Conservation (phyloP, 2,888 invertebrate species). For the Formica aserva region DNA sequence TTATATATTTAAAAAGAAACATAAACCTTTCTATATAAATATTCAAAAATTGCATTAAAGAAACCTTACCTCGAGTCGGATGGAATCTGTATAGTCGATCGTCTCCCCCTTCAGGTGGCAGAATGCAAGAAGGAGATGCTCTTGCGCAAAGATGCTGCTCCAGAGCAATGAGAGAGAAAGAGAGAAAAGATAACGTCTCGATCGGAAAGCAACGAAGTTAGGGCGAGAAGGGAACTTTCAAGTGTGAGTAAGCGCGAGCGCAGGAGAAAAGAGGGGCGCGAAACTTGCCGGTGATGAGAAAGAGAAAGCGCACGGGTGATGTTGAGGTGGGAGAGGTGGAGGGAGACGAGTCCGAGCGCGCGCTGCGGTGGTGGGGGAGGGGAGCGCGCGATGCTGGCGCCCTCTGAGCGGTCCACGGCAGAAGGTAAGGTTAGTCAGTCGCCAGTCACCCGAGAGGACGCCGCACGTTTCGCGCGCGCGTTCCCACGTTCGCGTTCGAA, state of each 20-base stretch:
- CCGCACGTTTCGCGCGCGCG: slow-evolving; percentile 65
- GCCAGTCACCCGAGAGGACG: slow-evolving; percentile 77
- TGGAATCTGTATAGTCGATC: neutral
- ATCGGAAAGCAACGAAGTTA: slow-evolving; percentile 52
- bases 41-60: neutral
- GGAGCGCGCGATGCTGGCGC: slow-evolving; percentile 77
- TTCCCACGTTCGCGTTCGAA: slow-evolving; percentile 47
- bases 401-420: slow-evolving; percentile 78
- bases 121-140: neutral
- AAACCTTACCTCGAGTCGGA: too few species aligned
- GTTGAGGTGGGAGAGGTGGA: slow-evolving; percentile 5
- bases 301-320: slow-evolving; percentile 40
- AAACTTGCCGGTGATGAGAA: slow-evolving; percentile 36
- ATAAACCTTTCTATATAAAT: neutral
- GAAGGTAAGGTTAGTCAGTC: slow-evolving; percentile 83
- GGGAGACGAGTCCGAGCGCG: slow-evolving; percentile 29
- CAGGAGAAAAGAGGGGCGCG: slow-evolving; percentile 16
- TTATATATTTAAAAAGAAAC: neutral
- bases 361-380: slow-evolving; percentile 30
- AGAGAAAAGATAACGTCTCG: slow-evolving; percentile 31
- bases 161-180: slow-evolving; percentile 13
- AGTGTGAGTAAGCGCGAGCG: slow-evolving; percentile 42
- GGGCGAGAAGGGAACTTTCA: neutral
- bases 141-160: slow-evolving; percentile 18
- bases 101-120: neutral